Conservation (phyloP, 2,888 invertebrate genomes). For the Caenorhabditis auriculariae region DNA sequence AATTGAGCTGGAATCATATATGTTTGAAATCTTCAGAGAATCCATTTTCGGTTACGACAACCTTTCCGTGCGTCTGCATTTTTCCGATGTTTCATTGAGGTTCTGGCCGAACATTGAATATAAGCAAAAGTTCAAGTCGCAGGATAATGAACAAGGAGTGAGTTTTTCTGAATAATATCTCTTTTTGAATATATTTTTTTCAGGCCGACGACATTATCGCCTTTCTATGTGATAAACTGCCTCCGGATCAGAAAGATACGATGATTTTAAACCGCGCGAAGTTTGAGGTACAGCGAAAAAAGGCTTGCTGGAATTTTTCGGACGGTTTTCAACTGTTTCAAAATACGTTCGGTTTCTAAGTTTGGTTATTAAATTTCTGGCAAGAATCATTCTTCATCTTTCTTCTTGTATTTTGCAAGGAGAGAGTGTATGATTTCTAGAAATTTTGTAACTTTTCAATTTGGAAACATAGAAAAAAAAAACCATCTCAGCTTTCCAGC, state of each 20-base stretch:
- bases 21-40: slow-evolving; percentile 77
- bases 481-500: no score
- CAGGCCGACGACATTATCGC: slow-evolving; percentile 52
- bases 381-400: no score
- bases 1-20: no score
- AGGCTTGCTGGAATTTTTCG: no score
- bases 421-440: neutral
- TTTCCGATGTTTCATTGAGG: slow-evolving; percentile 79
- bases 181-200: slow-evolving; percentile 13
- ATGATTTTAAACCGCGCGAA: no score
- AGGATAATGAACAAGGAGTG: slow-evolving; percentile 33
- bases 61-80: slow-evolving; percentile 77
- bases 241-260: no score
- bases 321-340: no score
- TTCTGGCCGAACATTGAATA: slow-evolving; percentile 80
- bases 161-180: neutral
- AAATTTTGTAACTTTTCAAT: neutral
- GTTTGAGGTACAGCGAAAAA: no score
- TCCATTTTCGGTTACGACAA: slow-evolving; percentile 90
- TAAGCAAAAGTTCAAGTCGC: slow-evolving; percentile 71
- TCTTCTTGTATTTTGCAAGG: no score
- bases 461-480: neutral
- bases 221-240: slow-evolving; percentile 35
- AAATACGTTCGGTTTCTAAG: no score
- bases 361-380: no score